Percentiles rank a stretch among this genome's conserved stretches.
Conservation (phyloP, 2,113 vertebrate species). For the Paradisaea rubra region DNA sequence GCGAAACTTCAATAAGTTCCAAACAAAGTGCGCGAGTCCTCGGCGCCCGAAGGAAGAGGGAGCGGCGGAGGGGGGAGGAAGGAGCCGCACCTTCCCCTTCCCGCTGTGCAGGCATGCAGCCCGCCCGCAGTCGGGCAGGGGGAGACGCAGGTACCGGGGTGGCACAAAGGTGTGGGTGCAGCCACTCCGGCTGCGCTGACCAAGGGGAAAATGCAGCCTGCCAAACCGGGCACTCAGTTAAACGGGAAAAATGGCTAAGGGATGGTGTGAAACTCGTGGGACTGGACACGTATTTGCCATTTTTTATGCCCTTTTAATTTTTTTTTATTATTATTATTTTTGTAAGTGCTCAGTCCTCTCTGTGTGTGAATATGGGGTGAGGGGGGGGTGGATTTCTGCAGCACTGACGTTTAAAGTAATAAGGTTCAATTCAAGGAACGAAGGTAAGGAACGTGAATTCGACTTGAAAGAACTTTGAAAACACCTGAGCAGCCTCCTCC, state of each 20-base stretch:
- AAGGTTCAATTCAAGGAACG: not conserved
- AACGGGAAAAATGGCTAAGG: not conserved
- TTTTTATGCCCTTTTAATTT: not conserved
- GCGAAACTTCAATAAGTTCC: slow-evolving; percentile 70
- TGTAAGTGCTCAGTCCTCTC: not conserved
- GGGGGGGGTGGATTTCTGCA: not conserved
- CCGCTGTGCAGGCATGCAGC: not conserved
- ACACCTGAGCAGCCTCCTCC: not conserved
- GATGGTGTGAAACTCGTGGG: not conserved
- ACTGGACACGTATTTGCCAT: not conserved
- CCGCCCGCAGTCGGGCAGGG: accelerated
- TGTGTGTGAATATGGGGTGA: not conserved
- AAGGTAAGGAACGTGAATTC: not conserved
- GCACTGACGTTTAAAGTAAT: not conserved
- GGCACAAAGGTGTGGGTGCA: not conserved
- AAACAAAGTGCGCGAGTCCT: slow-evolving; percentile 30
- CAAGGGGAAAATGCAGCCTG: accelerated
- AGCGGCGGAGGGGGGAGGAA: not conserved
- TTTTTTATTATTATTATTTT: not conserved
- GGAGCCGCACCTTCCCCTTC: not conserved
- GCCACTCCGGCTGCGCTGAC: accelerated
- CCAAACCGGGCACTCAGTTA: accelerated
- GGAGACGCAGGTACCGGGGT: accelerated
- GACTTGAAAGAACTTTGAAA: slow-evolving; percentile 28
- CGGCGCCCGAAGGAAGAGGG: not conserved